phyloP scores from a whole-genome alignment of 2,888 invertebrate genomes.

The Chrysomela aeneicollis region DNA sequence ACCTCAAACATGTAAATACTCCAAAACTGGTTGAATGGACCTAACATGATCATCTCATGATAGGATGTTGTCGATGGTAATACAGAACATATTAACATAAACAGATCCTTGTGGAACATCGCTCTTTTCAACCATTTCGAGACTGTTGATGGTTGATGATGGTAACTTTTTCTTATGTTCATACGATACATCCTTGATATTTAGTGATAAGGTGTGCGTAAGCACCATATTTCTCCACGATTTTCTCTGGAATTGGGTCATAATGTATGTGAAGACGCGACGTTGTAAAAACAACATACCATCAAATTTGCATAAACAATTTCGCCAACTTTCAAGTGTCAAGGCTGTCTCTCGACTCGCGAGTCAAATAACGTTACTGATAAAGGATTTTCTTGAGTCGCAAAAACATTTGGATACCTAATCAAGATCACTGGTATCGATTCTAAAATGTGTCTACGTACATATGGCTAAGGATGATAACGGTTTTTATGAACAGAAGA shows the following conservation, averaged over 20 bases:
- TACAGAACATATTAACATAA: no score
- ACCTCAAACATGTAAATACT: no score
- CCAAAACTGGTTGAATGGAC: no score
- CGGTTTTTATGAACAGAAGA: slow-evolving; percentile 15
- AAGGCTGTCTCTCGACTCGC: slow-evolving; percentile 15
- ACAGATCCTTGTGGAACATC: no score
- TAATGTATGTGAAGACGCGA: slow-evolving; percentile 9
- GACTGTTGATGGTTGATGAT: no score
- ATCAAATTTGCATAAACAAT: slow-evolving; percentile 29
- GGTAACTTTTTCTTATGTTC: no score
- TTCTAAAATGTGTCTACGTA: not conserved
- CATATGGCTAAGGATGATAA: slow-evolving; percentile 7
- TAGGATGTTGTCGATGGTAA: no score
- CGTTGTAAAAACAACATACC: slow-evolving; percentile 18
- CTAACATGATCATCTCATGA: no score
- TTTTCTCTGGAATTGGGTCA: slow-evolving; percentile 21
- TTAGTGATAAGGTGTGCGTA: slow-evolving; percentile 1
- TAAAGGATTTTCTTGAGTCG: not conserved
- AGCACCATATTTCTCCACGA: not conserved
- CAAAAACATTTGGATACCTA: not conserved
- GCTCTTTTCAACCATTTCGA: no score
- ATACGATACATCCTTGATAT: not conserved
- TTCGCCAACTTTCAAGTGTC: slow-evolving; percentile 31
- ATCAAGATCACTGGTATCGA: not conserved
- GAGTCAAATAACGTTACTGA: not conserved